phyloP scores from a whole-genome alignment of 2,888 invertebrate species.

The Lobophora halterata region DNA sequence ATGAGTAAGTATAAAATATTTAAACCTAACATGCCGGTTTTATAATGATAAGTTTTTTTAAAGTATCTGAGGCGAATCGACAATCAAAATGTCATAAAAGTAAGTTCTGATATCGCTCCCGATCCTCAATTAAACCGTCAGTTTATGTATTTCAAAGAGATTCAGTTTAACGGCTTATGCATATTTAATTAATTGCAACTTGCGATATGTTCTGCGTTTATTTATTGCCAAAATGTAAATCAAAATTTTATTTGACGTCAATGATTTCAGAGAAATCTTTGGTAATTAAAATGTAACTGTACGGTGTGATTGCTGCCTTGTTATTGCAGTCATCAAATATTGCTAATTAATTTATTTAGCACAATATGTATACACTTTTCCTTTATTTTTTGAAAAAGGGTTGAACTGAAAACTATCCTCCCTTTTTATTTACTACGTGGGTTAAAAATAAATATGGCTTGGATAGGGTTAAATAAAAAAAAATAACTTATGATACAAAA shows the following conservation, averaged over 20 bases:
- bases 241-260: conserved; percentile 38
- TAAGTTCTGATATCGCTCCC: conserved; percentile 25
- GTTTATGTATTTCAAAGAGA: conserved; percentile 35
- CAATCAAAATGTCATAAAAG: conserved; percentile 28
- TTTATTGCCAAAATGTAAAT: conserved; percentile 39
- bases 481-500: too few species aligned
- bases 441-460: too few species aligned
- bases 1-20: conserved; percentile 21
- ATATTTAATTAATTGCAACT: conserved; percentile 53
- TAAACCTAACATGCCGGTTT: conserved; percentile 16
- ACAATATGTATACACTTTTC: too few species aligned
- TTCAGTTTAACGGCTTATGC: conserved; percentile 49
- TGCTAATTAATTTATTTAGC: too few species aligned
- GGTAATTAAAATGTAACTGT: conserved; percentile 22
- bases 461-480: too few species aligned
- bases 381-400: too few species aligned
- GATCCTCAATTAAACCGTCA: conserved; percentile 28
- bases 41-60: conserved; percentile 21
- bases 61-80: conserved; percentile 23
- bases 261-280: conserved; percentile 14
- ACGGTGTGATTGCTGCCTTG: too few species aligned
- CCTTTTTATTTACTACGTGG: too few species aligned
- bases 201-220: conserved; percentile 41
- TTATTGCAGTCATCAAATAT: too few species aligned
- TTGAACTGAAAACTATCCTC: too few species aligned